Evolutionary conservation across 2,797 vertebrate genomes (phyloP), one percentile per base, ranked within the genome.

Genomic region (Eulemur albifrons): DNA sequence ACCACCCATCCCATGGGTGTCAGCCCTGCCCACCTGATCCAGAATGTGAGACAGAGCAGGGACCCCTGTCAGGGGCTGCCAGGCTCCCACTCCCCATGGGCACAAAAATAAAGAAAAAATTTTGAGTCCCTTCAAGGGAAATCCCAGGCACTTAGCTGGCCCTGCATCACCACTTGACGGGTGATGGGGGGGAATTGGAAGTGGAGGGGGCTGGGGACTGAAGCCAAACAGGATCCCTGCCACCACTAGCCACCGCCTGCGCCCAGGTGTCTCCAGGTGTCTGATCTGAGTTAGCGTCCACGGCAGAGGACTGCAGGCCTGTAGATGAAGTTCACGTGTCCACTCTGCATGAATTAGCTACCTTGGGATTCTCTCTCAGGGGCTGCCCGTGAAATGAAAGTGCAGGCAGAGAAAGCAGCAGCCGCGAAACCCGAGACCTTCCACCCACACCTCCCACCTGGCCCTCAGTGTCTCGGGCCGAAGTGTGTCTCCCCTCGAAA

Each of bases 231-330:
- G 63, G n/a, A 50, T 30, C 30, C 48, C 35, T 32, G 43, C 17
- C 67, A 57, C 35, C 2, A 40, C 50, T 0, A 4, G 11, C 48
- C 27, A 12, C 18, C 4, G 0, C 14, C 12, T 23, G 32, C 14
- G 25, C 77, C 76, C 69, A 30, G 7, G 8, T 4, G 5, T 50
- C 30, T 54, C 59, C 48, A 40, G 17, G 21, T 59, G 30, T 59
- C 50, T 57, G 12, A 50, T 2, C 0, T 48, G 61, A 77, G 43
- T 79, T 32, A 3, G 13, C 4, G 0, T 32, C 63, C 17, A 2
- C 0, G 2, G 45, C n/a, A 11, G 76, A 77, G 8, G 32, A 38
- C 1, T 5, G 5, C 8, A 35, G 45, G 5, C 7, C 6, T 27
- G 50, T 25, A 3, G 13, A 20, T 27, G 50, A 73, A n/a, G 40